Percentiles rank a stretch among this genome's conserved stretches.
These are phyloP conservation scores for Cavia aperea DNA, from an alignment of 2,113 vertebrate species.

Conservation along the genomic window DNA sequence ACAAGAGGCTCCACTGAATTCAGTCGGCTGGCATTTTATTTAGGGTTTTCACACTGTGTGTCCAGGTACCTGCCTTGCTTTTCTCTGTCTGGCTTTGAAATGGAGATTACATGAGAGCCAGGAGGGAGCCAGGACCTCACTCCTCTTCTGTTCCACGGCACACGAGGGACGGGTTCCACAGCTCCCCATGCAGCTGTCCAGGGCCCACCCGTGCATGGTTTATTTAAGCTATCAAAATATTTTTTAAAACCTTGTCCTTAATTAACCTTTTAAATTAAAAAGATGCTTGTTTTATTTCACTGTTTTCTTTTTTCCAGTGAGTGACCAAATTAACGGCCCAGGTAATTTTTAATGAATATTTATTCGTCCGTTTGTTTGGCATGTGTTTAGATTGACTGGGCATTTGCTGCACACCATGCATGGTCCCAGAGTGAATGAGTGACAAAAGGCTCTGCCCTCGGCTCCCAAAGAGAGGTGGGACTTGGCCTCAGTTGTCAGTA, in stretches of 20 bases:
- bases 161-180: neutral
- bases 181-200: conserved; percentile 15
- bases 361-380: conserved; percentile 43
- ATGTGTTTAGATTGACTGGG: conserved; percentile 54
- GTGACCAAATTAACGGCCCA: conserved; percentile 56
- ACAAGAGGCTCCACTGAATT: neutral
- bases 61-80: neutral
- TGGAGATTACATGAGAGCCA: neutral
- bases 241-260: conserved; percentile 59
- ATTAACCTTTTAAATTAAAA: conserved; percentile 68
- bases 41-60: neutral
- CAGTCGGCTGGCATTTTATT: neutral
- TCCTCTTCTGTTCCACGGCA: neutral
- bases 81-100: neutral
- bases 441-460: neutral
- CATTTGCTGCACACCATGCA: conserved; percentile 15
- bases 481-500: neutral
- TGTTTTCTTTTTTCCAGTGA: conserved; percentile 65
- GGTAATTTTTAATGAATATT: conserved; percentile 68
- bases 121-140: neutral
- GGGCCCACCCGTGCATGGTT: conserved; percentile 21
- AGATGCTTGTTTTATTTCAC: conserved; percentile 48
- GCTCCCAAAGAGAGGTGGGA: neutral
- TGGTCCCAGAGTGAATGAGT: conserved; percentile 2
- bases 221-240: conserved; percentile 56